A percentile compares a stretch with the other conserved stretches of the same genome.
phyloP scores from a whole-genome alignment of 2,113 vertebrate species.

The Gallinago media region DNA sequence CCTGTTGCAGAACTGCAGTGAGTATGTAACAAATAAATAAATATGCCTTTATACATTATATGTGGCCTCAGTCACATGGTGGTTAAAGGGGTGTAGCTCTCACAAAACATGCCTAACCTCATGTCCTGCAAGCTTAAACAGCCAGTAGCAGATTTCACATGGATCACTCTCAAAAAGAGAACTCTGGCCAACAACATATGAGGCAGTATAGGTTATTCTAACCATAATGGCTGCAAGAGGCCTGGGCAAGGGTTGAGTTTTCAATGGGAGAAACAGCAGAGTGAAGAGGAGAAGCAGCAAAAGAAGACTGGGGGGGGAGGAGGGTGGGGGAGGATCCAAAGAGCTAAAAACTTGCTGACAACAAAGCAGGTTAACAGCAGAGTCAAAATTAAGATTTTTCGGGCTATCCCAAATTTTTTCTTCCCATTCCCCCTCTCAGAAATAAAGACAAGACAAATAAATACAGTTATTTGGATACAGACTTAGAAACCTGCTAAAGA shows the following conservation, averaged over 20 bases:
- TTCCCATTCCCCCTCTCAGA: not conserved
- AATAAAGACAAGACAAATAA: not conserved
- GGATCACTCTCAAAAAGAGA: not conserved
- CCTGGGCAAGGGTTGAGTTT: not conserved
- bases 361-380: not conserved
- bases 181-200: rapidly evolving
- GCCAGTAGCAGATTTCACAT: not conserved
- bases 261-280: not conserved
- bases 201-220: not conserved
- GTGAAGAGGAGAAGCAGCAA: not conserved
- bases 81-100: not conserved
- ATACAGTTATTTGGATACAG: not conserved
- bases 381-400: not conserved
- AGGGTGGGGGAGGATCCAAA: too few species aligned
- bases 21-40: not conserved
- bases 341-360: not conserved
- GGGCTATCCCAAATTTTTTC: not conserved
- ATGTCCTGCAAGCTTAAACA: not conserved
- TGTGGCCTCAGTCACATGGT: not conserved
- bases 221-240: not conserved
- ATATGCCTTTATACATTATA: not conserved
- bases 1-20: not conserved
- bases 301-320: too few species aligned
- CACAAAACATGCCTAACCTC: not conserved
- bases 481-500: not conserved